Evolutionary conservation across 2,113 vertebrate species (phyloP).

Genomic region (Picathartes gymnocephalus): DNA sequence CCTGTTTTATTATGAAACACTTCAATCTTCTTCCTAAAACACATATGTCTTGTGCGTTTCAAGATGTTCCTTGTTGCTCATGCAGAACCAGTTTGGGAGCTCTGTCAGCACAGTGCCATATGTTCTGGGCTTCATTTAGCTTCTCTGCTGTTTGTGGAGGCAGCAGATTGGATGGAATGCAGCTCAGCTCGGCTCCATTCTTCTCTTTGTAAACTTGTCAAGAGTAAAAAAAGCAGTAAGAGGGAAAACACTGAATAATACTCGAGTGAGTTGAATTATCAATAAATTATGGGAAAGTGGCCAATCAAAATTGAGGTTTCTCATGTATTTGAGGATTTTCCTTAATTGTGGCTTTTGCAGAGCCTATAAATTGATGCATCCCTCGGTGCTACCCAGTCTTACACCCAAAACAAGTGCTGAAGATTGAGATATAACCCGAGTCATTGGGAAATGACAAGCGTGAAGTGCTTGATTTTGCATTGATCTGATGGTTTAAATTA

Average conservation of each 20-base stretch:
- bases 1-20: conserved; percentile 82
- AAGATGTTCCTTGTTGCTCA: conserved; percentile 77
- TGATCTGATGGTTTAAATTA: not conserved
- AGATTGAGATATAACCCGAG: not conserved
- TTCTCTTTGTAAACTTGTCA: conserved; percentile 68
- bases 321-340: not conserved
- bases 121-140: conserved; percentile 72
- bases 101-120: conserved; percentile 74
- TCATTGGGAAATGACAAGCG: not conserved
- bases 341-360: not conserved
- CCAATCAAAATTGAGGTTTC: conserved; percentile 30
- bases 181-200: conserved; percentile 57
- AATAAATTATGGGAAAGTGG: not conserved
- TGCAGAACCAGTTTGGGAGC: conserved; percentile 66
- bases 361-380: not conserved
- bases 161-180: conserved; percentile 65
- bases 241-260: conserved; percentile 22
- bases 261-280: conserved; percentile 15
- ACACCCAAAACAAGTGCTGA: not conserved
- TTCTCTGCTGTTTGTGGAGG: conserved; percentile 66
- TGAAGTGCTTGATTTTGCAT: not conserved
- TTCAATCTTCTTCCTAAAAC: conserved; percentile 77
- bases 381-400: not conserved
- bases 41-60: conserved; percentile 78
- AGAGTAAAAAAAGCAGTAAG: conserved; percentile 50